Percentiles rank a stretch among this genome's conserved stretches.
Conservation (phyloP, 2,113 vertebrate species). For the Morphnarchus princeps region DNA sequence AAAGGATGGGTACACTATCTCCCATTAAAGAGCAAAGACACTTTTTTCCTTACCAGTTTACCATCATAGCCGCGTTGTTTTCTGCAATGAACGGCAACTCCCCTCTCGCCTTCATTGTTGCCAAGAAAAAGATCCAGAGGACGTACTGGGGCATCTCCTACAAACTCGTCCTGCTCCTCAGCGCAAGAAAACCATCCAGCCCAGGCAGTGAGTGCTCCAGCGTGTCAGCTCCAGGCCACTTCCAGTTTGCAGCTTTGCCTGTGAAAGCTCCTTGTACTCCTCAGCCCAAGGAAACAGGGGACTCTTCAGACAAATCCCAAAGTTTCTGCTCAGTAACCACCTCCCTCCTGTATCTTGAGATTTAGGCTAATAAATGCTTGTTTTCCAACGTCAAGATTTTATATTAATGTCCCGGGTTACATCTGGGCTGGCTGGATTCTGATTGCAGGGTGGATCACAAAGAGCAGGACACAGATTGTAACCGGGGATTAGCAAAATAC, state of each 20-base stretch:
- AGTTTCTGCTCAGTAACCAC: slow-evolving; percentile 30
- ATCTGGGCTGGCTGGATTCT: slow-evolving; percentile 74
- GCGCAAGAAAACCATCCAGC: not conserved
- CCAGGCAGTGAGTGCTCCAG: not conserved
- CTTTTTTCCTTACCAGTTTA: slow-evolving; percentile 88
- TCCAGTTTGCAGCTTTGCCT: not conserved
- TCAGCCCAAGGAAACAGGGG: not conserved
- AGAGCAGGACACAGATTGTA: slow-evolving; percentile 89
- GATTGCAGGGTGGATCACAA: slow-evolving; percentile 69
- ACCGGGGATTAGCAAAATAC: slow-evolving; percentile 88
- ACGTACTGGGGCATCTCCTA: slow-evolving; percentile 63
- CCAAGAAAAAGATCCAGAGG: slow-evolving; percentile 84
- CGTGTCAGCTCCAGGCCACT: not conserved
- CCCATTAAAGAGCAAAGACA: not conserved
- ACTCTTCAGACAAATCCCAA: slow-evolving; percentile 29
- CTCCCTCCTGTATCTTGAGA: not conserved
- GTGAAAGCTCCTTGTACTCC: not conserved
- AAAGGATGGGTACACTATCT: not conserved
- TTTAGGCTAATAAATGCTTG: slow-evolving; percentile 14
- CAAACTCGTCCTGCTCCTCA: not conserved
- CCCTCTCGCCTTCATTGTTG: slow-evolving; percentile 78
- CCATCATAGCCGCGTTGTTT: slow-evolving; percentile 89
- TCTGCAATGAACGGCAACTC: slow-evolving; percentile 90
- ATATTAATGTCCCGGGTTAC: slow-evolving; percentile 43
- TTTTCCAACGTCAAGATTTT: not conserved